Evolutionary conservation across 2,888 invertebrate genomes (phyloP).

Genomic region (Rhopalosiphum nymphaeae): DNA sequence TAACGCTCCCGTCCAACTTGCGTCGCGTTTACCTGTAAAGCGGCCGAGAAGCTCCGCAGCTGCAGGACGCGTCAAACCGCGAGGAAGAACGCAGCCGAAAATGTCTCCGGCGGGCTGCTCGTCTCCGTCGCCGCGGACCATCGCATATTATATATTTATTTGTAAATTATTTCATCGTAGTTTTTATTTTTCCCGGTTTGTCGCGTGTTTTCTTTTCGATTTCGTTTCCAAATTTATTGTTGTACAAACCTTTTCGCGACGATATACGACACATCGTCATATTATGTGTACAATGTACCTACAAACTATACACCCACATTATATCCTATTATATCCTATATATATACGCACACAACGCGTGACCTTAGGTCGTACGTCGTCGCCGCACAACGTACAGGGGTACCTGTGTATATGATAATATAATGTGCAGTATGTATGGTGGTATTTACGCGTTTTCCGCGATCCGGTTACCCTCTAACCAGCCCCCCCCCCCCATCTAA

Average conservation of each 20-base stretch:
- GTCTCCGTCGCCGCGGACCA: background rate
- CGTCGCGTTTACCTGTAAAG: slow-evolving; percentile 86
- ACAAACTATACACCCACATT: background rate
- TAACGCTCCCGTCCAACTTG: slow-evolving; percentile 88
- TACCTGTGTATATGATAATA: background rate
- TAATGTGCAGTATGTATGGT: background rate
- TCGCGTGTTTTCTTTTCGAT: background rate
- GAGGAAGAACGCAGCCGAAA: background rate
- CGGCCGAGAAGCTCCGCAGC: background rate
- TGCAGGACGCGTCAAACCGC: background rate
- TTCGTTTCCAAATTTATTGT: background rate
- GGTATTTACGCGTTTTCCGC: background rate
- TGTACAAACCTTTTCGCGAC: background rate
- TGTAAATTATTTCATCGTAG: slow-evolving; percentile 16
- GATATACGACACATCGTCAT: background rate
- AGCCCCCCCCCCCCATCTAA: background rate
- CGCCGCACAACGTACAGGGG: background rate
- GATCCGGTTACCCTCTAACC: background rate
- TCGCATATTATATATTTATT: slow-evolving; percentile 30
- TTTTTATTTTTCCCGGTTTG: slow-evolving; percentile 11
- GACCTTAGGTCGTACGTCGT: background rate
- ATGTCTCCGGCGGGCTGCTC: background rate
- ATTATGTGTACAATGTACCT: background rate
- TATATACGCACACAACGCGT: background rate
- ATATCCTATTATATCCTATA: background rate